A percentile compares a stretch with the other conserved stretches of the same genome.
Conservation (phyloP, 2,113 vertebrate species). For the Cichladusa arquata region DNA sequence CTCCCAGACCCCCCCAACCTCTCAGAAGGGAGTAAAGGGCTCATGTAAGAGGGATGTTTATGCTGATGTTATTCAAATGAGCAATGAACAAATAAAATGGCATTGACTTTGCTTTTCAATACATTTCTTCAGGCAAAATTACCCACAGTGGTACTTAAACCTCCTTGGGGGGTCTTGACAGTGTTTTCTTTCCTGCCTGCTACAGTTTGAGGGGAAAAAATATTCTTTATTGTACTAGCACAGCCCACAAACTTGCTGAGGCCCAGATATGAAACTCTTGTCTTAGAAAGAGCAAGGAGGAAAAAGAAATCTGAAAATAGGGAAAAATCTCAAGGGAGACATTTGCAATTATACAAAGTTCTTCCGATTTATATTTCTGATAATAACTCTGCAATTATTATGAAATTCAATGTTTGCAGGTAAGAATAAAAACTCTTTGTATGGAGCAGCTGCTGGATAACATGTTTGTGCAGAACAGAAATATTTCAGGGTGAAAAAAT, state of each 20-base stretch:
- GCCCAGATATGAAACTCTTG: not conserved
- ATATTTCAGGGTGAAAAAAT: not conserved
- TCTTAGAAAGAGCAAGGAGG: not conserved
- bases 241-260: not conserved
- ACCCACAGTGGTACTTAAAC: not conserved
- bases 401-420: not conserved
- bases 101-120: not conserved
- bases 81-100: not conserved
- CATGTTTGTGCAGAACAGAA: not conserved
- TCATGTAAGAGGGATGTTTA: not conserved
- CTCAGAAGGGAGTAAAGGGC: not conserved
- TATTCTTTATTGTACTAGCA: not conserved
- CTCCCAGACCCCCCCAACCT: not conserved
- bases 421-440: not conserved
- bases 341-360: not conserved
- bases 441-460: not conserved
- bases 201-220: not conserved
- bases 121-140: not conserved
- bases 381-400: not conserved
- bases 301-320: not conserved
- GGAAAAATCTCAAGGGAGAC: not conserved
- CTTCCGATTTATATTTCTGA: not conserved
- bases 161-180: not conserved
- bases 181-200: constrained; percentile 23
- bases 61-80: constrained; percentile 8